phyloP scores from a whole-genome alignment of 2,113 vertebrate genomes.

The Centropus unirufus region DNA sequence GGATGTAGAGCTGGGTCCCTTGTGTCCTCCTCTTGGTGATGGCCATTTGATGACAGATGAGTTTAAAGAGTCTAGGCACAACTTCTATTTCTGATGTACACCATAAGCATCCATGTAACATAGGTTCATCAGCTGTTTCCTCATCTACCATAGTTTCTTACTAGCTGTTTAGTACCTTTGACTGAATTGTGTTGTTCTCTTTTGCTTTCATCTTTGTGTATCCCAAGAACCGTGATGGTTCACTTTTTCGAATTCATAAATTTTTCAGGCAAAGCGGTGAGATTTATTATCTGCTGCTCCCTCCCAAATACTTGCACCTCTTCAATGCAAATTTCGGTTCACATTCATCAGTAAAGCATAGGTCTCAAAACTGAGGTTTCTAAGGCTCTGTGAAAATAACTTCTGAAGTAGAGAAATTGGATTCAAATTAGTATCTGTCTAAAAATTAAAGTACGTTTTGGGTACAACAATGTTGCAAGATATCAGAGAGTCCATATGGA shows the following conservation, averaged over 20 bases:
- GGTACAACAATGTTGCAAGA: accelerated
- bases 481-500: background rate
- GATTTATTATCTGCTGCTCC: background rate
- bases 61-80: background rate
- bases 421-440: background rate
- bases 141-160: background rate
- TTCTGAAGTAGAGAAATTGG: background rate
- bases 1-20: background rate
- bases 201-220: background rate
- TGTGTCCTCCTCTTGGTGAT: background rate
- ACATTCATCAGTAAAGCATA: background rate
- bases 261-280: background rate
- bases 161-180: background rate
- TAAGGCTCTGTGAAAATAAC: background rate
- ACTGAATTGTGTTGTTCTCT: background rate
- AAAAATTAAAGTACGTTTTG: background rate
- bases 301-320: background rate
- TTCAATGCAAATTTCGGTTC: background rate
- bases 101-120: background rate
- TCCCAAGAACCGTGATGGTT: background rate
- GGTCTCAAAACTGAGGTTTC: background rate
- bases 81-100: background rate
- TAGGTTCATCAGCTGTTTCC: background rate
- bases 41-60: background rate
- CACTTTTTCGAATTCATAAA: background rate